Evolutionary conservation across 2,113 vertebrate species (phyloP).

Genomic region (Todiramphus saurophagus): DNA sequence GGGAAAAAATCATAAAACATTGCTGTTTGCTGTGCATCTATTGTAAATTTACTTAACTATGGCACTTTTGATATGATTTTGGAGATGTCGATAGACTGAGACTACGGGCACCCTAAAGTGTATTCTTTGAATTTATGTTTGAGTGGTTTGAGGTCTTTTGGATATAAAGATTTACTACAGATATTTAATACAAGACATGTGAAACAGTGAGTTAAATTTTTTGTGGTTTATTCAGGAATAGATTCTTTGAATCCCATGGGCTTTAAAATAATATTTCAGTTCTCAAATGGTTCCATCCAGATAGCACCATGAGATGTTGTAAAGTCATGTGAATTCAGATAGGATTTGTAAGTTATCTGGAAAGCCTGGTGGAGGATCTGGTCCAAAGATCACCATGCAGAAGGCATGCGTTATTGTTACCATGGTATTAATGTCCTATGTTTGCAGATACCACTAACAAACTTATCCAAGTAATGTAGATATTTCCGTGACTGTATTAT

Average conservation of each 20-base stretch:
- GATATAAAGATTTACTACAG: background rate
- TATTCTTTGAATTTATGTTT: background rate
- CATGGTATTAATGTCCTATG: background rate
- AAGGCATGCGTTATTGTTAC: background rate
- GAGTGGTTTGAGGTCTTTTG: background rate
- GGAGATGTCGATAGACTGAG: background rate
- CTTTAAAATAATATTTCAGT: background rate
- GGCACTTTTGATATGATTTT: background rate
- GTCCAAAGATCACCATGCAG: background rate
- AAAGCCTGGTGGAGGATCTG: background rate
- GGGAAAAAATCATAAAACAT: background rate
- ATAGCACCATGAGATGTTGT: background rate
- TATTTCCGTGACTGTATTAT: background rate
- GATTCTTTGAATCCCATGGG: background rate
- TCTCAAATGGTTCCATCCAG: background rate
- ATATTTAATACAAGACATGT: background rate
- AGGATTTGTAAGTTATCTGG: background rate
- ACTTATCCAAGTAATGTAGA: background rate
- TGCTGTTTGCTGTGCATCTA: background rate
- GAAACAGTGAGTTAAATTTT: background rate
- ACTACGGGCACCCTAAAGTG: background rate
- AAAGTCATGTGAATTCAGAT: background rate
- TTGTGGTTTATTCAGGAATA: background rate
- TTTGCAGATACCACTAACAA: background rate
- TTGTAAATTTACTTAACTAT: background rate